Evolutionary conservation across 2,113 vertebrate genomes (phyloP).

Genomic region (Gila orcuttii): DNA sequence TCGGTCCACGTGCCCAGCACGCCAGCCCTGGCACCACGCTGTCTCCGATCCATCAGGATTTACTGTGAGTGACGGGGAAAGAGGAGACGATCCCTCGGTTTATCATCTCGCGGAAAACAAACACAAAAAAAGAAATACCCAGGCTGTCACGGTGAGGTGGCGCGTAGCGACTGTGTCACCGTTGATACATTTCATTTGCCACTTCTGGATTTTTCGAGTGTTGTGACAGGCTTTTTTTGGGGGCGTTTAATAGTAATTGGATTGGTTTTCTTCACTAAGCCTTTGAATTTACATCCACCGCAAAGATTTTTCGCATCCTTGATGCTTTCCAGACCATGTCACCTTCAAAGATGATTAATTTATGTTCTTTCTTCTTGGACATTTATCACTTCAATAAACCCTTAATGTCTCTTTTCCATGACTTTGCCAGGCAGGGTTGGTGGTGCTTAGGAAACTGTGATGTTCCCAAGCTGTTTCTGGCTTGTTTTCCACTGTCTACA

Average conservation of each 20-base stretch:
- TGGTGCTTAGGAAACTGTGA: slow-evolving; percentile 62
- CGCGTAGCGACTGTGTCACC: not conserved
- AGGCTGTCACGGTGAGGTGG: slow-evolving; percentile 29
- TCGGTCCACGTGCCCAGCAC: slow-evolving; percentile 65
- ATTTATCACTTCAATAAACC: slow-evolving; percentile 67
- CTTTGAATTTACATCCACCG: not conserved
- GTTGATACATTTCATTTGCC: slow-evolving; percentile 44
- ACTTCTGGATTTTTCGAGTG: slow-evolving; percentile 21
- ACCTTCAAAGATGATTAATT: slow-evolving; percentile 73
- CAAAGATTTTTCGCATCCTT: not conserved
- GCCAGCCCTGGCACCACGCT: slow-evolving; percentile 57
- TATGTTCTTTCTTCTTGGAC: slow-evolving; percentile 67
- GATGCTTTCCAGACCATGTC: slow-evolving; percentile 60
- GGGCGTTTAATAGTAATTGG: slow-evolving; percentile 30
- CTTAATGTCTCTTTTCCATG: slow-evolving; percentile 63
- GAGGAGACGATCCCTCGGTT: slow-evolving; percentile 51
- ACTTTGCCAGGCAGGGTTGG: slow-evolving; percentile 65
- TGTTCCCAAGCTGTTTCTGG: slow-evolving; percentile 68
- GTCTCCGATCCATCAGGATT: slow-evolving; percentile 58
- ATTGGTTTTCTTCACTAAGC: not conserved
- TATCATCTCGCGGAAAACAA: slow-evolving; percentile 57
- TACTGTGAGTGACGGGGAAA: slow-evolving; percentile 60
- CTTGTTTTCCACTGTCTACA: slow-evolving; percentile 71
- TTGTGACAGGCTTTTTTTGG: slow-evolving; percentile 10
- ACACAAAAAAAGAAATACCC: slow-evolving; percentile 44